Conservation (phyloP, 2,113 vertebrate species). For the rat (Rattus norvegicus) region GRCr8 NC_086024.1:48075001-48075500, state of each 20-base stretch:
- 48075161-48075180: background rate
- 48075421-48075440: background rate
- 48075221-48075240: background rate
- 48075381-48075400: background rate
- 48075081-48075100: background rate
- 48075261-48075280: background rate
- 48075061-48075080: background rate
- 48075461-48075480: background rate
- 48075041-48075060: background rate
- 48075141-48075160: background rate
- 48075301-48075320: background rate
- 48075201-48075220: background rate
- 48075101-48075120: background rate
- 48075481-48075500: background rate
- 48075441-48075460: background rate
- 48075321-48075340: background rate
- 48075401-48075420: background rate
- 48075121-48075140: background rate
- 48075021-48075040: background rate
- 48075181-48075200: background rate
- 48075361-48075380: background rate
- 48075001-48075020: background rate
- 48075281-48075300: background rate
- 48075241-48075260: background rate
- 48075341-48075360: background rate